Percentiles rank a stretch among this genome's conserved stretches.
These are phyloP conservation scores for Drosophila infuscata DNA, from an alignment of 2,888 invertebrate species.

Conservation along the genomic window DNA sequence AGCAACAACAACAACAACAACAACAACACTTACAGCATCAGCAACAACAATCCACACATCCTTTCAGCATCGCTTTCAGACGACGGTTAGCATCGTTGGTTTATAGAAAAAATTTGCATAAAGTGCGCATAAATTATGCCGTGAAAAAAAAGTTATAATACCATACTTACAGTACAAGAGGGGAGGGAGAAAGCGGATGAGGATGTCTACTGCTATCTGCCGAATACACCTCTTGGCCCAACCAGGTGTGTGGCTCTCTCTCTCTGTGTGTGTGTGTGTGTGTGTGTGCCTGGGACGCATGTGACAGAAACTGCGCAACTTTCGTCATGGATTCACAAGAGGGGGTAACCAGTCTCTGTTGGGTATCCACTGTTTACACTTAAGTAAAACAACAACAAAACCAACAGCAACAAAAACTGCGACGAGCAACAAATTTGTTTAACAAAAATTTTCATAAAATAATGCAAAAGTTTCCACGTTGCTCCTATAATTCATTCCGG, in stretches of 20 bases:
- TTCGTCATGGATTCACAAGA: constrained; percentile 35
- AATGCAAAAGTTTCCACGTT: constrained; percentile 68
- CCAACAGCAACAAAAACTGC: constrained; percentile 29
- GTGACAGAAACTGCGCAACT: constrained; percentile 79
- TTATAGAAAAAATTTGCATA: constrained; percentile 81
- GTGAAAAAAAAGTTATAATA: constrained; percentile 80
- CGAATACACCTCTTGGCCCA: constrained; percentile 28
- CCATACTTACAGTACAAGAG: constrained; percentile 71
- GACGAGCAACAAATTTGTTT: constrained; percentile 72
- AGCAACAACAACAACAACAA: not conserved
- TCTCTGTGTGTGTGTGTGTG: constrained; percentile 27
- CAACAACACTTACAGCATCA: constrained; percentile 26
- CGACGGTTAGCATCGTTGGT: constrained; percentile 60
- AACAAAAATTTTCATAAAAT: constrained; percentile 80
- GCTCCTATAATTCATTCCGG: constrained; percentile 56
- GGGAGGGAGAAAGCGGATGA: constrained; percentile 11
- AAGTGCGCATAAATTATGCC: constrained; percentile 81
- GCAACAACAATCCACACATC: constrained; percentile 47
- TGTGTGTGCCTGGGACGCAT: constrained; percentile 62
- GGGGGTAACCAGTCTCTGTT: constrained; percentile 35
- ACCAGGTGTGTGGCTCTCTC: constrained; percentile 50
- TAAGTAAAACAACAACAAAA: constrained; percentile 48
- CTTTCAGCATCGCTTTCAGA: constrained; percentile 47
- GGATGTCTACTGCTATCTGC: constrained; percentile 54
- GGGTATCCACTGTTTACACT: constrained; percentile 57